phyloP scores from a whole-genome alignment of 2,797 vertebrate species.

The Phaenicophaeus curvirostris region DNA sequence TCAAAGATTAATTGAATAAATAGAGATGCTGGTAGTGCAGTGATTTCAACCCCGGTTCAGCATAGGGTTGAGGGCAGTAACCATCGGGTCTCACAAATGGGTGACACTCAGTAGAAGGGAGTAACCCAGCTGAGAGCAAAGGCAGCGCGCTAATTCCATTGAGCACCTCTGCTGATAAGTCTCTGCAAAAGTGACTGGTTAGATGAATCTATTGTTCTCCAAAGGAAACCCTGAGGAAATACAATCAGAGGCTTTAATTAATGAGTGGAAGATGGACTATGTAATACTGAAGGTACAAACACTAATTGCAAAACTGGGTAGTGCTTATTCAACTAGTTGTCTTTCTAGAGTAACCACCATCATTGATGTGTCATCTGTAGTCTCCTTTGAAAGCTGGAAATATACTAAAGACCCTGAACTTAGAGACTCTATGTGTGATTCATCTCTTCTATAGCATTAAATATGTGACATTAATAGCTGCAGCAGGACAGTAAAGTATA shows the following conservation, averaged over 20 bases:
- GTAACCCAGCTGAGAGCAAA: neutral
- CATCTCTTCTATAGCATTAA: neutral
- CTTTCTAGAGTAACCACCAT: neutral
- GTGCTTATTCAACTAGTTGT: neutral
- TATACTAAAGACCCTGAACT: neutral
- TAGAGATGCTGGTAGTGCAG: neutral
- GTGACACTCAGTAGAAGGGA: fast-evolving
- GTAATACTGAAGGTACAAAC: neutral
- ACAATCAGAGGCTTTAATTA: neutral
- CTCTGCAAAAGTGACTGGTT: neutral
- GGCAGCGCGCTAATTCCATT: neutral
- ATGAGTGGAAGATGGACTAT: neutral
- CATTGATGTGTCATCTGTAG: neutral
- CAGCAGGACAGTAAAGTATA: neutral
- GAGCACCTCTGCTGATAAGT: neutral
- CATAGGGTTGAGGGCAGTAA: neutral
- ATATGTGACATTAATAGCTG: neutral
- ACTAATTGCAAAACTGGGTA: neutral
- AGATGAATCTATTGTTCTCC: neutral
- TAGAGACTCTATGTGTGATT: neutral
- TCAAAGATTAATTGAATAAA: neutral
- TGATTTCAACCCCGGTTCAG: neutral
- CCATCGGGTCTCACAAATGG: neutral
- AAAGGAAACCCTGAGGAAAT: neutral
- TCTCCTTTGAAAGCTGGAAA: neutral